Evolutionary conservation across 2,888 invertebrate species (phyloP).

Genomic region (Tuta absoluta): DNA sequence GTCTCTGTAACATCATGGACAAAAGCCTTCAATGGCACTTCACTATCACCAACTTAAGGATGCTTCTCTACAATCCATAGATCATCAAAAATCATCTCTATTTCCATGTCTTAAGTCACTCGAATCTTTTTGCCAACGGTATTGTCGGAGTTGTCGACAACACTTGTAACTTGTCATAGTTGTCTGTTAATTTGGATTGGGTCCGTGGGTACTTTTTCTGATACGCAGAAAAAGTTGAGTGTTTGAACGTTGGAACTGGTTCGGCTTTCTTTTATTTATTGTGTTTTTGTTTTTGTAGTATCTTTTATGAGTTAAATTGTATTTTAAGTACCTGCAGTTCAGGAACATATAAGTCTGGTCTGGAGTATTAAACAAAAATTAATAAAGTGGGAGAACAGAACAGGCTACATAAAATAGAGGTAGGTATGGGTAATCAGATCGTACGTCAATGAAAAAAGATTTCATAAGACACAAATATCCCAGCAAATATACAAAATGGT

Average conservation of each 20-base stretch:
- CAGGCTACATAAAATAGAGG: no score
- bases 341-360: no score
- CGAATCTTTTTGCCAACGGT: constrained; percentile 28
- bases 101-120: constrained; percentile 36
- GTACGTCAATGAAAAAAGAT: no score
- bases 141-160: constrained; percentile 49
- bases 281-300: constrained; percentile 55
- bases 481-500: background rate
- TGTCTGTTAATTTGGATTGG: constrained; percentile 77
- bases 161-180: constrained; percentile 77
- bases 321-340: background rate
- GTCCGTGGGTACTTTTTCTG: constrained; percentile 55
- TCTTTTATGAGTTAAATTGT: background rate
- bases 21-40: constrained; percentile 65
- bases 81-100: constrained; percentile 41
- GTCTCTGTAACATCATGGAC: constrained; percentile 66
- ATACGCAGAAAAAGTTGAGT: constrained; percentile 64
- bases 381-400: no score
- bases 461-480: no score
- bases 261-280: constrained; percentile 47
- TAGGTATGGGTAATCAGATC: no score
- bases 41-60: constrained; percentile 42
- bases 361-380: no score
- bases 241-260: constrained; percentile 53
- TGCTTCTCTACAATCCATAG: constrained; percentile 36